These are phyloP conservation scores for Chrosomus eos DNA, from an alignment of 2,797 vertebrate species.

Conservation along the genomic window DNA sequence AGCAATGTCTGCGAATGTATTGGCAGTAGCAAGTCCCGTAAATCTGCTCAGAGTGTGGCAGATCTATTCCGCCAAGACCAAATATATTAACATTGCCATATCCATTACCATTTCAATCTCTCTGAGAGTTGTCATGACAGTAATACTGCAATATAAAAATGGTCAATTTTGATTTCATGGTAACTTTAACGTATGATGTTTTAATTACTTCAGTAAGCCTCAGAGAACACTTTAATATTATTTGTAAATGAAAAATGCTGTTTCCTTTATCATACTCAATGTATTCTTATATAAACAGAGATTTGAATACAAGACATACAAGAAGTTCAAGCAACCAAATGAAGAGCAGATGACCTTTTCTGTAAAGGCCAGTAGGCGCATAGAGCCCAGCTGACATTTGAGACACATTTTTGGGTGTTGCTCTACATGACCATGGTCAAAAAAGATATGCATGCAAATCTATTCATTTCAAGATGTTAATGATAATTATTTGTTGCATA, in stretches of 20 bases:
- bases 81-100: too few relatives aligned
- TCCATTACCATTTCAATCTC: too few relatives aligned
- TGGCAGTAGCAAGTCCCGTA: too few relatives aligned
- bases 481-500: not conserved
- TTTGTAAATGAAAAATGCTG: not conserved
- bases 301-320: not conserved
- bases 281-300: not conserved
- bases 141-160: too few relatives aligned
- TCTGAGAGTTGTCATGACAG: too few relatives aligned
- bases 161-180: not conserved
- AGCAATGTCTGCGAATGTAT: too few relatives aligned
- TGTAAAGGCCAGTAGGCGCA: constrained; percentile 67
- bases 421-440: not conserved
- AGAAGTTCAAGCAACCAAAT: not conserved
- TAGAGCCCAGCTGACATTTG: constrained; percentile 67
- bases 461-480: not conserved
- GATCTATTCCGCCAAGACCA: too few relatives aligned
- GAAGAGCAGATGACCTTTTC: constrained; percentile 66
- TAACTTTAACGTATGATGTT: not conserved
- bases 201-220: not conserved
- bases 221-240: not conserved
- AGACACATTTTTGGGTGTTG: constrained; percentile 51
- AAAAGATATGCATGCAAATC: not conserved
- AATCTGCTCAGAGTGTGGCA: too few relatives aligned
- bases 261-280: not conserved